phyloP scores from a whole-genome alignment of 2,888 invertebrate species.

The Pinctada fucata region DNA sequence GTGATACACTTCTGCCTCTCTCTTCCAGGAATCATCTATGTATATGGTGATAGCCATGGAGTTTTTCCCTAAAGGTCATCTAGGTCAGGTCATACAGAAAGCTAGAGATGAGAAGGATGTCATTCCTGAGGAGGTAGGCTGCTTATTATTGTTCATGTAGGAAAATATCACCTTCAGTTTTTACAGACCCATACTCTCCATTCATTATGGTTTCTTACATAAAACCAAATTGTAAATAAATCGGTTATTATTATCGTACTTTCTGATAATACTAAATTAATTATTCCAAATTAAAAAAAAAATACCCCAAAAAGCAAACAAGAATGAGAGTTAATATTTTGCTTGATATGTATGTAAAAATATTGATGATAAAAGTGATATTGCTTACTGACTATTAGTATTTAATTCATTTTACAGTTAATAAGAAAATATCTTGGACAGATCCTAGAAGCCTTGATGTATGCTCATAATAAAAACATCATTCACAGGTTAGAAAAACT shows the following conservation, averaged over 20 bases:
- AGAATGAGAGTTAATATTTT: not conserved
- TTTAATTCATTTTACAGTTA: conserved; percentile 52
- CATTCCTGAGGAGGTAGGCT: conserved; percentile 67
- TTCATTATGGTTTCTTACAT: not conserved
- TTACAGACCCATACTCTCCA: not conserved
- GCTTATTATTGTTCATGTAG: not conserved
- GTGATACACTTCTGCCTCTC: no score
- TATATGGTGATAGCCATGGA: conserved; percentile 73
- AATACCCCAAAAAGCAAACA: not conserved
- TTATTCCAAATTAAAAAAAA: not conserved
- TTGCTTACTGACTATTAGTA: not conserved
- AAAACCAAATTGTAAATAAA: no score
- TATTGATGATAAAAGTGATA: not conserved
- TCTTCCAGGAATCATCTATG: conserved; percentile 70
- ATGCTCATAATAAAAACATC: conserved; percentile 70
- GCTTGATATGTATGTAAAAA: not conserved
- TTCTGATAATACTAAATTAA: no score
- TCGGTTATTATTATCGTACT: no score
- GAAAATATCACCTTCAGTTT: not conserved
- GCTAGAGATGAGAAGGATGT: conserved; percentile 59
- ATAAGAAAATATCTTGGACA: conserved; percentile 74
- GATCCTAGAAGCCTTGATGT: conserved; percentile 71
- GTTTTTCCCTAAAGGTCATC: conserved; percentile 69
- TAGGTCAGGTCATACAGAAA: conserved; percentile 59
- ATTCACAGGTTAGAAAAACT: conserved; percentile 70